A percentile compares a stretch with the other conserved stretches of the same genome.
Conservation (phyloP, 2,888 invertebrate genomes). For the Coecobrya sp. region DNA sequence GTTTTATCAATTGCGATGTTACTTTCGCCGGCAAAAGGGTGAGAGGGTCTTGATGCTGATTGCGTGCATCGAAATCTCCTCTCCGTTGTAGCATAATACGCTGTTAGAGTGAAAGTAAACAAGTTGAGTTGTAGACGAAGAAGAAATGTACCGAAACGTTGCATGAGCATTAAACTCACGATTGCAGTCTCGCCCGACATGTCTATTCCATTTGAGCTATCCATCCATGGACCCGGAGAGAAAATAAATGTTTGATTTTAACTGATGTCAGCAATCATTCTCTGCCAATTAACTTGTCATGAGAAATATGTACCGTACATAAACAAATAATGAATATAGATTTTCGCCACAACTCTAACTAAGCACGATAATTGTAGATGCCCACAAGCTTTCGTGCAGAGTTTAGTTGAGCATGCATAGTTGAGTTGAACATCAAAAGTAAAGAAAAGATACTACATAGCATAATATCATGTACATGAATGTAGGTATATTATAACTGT, state of each 20-base stretch:
- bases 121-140: background rate
- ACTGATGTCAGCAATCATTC: constrained; percentile 76
- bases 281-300: constrained; percentile 77
- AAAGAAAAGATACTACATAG: too few relatives aligned
- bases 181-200: background rate
- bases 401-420: background rate
- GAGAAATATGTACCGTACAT: constrained; percentile 45
- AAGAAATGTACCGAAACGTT: background rate
- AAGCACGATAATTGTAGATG: background rate
- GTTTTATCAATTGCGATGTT: constrained; percentile 29
- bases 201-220: constrained; percentile 36
- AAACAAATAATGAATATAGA: constrained; percentile 71
- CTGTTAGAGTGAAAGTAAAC: background rate
- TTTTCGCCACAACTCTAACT: constrained; percentile 4
- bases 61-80: constrained; percentile 36
- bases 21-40: background rate
- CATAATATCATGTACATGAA: background rate
- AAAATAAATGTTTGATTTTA: constrained; percentile 56
- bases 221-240: constrained; percentile 29
- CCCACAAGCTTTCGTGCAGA: background rate
- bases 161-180: background rate
- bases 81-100: background rate
- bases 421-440: background rate
- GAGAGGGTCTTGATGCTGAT: background rate
- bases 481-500: too few relatives aligned